Evolutionary conservation across 1,140 invertebrate species (phyloP).

Genomic region (Penaeus vannamei): DNA sequence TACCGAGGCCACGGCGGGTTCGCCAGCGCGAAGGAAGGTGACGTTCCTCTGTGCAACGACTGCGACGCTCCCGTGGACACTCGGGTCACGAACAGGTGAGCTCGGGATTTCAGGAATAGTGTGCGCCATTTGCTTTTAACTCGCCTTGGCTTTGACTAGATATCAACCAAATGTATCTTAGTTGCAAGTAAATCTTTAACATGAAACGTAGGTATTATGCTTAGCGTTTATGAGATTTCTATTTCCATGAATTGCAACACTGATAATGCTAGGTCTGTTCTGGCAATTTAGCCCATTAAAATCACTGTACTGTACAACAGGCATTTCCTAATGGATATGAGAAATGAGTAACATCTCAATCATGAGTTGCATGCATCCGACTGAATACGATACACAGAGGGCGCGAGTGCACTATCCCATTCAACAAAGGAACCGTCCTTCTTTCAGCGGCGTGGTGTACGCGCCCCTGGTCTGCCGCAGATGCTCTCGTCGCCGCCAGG

Average conservation of each 20-base stretch:
- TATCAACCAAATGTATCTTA: too few relatives aligned
- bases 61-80: conserved; percentile 82
- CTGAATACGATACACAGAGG: not conserved
- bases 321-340: too few relatives aligned
- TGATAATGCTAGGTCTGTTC: too few relatives aligned
- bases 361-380: not conserved
- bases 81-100: conserved; percentile 77
- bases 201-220: too few relatives aligned
- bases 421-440: conserved; percentile 21
- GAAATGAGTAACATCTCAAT: too few relatives aligned
- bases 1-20: conserved; percentile 26
- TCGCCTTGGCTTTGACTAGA: too few relatives aligned
- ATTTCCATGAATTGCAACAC: too few relatives aligned
- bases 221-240: too few relatives aligned
- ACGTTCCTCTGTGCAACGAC: conserved; percentile 79
- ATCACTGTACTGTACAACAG: too few relatives aligned
- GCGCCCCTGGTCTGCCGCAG: conserved; percentile 88
- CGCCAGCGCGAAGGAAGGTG: conserved; percentile 34
- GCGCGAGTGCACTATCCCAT: conserved; percentile 37
- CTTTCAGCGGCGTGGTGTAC: conserved; percentile 78
- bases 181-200: too few relatives aligned
- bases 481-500: conserved; percentile 87
- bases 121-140: too few relatives aligned
- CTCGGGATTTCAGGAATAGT: conserved; percentile 33
- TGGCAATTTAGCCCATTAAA: too few relatives aligned